phyloP scores from a whole-genome alignment of 2,797 vertebrate genomes.

The Onychomys torridus region DNA sequence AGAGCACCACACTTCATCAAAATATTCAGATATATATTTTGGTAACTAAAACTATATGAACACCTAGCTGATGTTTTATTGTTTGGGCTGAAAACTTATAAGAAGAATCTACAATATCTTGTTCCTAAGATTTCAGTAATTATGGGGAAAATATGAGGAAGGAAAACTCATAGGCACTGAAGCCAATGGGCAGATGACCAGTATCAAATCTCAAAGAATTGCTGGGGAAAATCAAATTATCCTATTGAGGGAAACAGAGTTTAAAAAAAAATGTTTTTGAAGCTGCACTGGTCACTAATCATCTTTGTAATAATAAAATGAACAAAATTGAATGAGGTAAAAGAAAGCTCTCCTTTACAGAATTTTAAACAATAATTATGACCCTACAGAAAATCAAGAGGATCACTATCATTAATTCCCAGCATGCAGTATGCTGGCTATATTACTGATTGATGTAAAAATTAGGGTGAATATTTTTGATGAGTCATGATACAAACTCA shows the following conservation, averaged over 20 bases:
- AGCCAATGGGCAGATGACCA: not conserved
- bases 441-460: not conserved
- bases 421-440: not conserved
- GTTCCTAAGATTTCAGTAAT: not conserved
- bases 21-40: not conserved
- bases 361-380: slow-evolving; percentile 8
- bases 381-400: not conserved
- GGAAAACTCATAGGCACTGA: not conserved
- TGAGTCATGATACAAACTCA: not conserved
- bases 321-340: no score
- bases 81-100: not conserved
- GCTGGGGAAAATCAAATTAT: not conserved
- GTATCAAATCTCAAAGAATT: not conserved
- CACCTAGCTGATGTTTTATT: not conserved
- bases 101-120: not conserved
- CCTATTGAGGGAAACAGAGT: not conserved
- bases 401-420: not conserved
- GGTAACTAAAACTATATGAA: not conserved
- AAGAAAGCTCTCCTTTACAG: not conserved
- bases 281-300: not conserved
- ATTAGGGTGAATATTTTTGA: not conserved
- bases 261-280: not conserved
- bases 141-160: not conserved
- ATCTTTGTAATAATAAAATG: not conserved
- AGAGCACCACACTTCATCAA: not conserved